phyloP scores from a whole-genome alignment of 2,888 invertebrate genomes.

The Ochlodes sylvanus region DNA sequence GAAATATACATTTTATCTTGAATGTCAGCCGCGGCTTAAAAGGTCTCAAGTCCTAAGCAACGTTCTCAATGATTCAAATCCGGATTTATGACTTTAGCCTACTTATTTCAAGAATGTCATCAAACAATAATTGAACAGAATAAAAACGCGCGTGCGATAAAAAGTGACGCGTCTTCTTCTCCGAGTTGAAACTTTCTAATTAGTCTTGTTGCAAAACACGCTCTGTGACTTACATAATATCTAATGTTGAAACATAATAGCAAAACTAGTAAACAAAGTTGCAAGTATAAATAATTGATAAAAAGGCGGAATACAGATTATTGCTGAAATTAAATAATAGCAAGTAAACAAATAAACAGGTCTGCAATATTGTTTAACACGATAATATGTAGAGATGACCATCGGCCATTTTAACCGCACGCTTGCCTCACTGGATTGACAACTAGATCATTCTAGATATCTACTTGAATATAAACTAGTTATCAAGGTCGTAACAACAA shows the following conservation, averaged over 20 bases:
- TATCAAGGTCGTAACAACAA: conserved; percentile 16
- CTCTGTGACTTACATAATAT: conserved; percentile 24
- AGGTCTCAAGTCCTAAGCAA: neutral
- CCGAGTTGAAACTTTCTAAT: conserved; percentile 27
- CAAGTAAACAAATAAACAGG: no score
- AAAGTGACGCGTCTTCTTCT: conserved; percentile 26
- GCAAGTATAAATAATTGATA: neutral
- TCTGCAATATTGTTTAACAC: no score
- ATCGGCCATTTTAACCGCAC: neutral
- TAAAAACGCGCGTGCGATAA: conserved; percentile 10
- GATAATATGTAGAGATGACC: neutral
- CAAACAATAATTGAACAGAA: neutral
- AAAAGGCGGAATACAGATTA: neutral
- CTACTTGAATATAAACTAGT: conserved; percentile 25
- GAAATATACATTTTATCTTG: neutral
- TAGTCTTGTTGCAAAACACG: conserved; percentile 23
- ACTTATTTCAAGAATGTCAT: neutral
- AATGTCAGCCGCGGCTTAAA: neutral
- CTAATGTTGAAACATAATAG: conserved; percentile 11
- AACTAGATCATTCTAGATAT: conserved; percentile 18
- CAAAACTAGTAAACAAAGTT: neutral
- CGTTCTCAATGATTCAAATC: neutral
- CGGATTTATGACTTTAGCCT: neutral
- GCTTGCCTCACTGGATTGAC: conserved; percentile 3
- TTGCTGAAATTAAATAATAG: no score